phyloP scores from a whole-genome alignment of 2,888 invertebrate species.

The Sthenelais limicola region DNA sequence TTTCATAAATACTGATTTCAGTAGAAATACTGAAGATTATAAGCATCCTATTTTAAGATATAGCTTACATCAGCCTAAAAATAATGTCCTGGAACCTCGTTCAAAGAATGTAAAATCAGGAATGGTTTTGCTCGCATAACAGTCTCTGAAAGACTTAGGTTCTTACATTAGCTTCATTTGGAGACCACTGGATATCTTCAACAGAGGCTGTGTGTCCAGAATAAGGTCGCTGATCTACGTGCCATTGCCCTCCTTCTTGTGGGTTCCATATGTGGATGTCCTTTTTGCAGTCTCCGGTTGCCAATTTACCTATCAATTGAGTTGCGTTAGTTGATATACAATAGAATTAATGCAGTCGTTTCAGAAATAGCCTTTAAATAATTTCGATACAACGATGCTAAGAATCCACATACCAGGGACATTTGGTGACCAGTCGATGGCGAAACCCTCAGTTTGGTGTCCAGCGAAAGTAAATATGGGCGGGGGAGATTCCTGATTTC shows the following conservation, averaged over 20 bases:
- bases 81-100: no score
- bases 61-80: no score
- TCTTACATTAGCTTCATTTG: constrained; percentile 85
- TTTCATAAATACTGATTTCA: no score
- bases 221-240: constrained; percentile 90
- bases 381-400: not conserved
- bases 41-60: no score
- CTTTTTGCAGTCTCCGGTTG: constrained; percentile 93
- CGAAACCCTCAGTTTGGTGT: constrained; percentile 95
- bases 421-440: constrained; percentile 91
- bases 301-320: constrained; percentile 79
- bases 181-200: constrained; percentile 99
- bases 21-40: no score
- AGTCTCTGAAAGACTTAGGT: not conserved
- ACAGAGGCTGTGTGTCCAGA: constrained; percentile 92
- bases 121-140: no score
- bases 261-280: constrained; percentile 96
- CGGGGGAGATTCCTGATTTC: constrained; percentile 74
- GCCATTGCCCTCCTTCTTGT: constrained; percentile 85
- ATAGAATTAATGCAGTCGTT: not conserved
- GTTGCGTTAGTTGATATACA: not conserved
- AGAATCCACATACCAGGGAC: constrained; percentile 82
- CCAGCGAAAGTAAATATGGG: constrained; percentile 92
- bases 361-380: not conserved
- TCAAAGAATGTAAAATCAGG: no score